Base-by-base conservation (phyloP, 2,113 vertebrate genomes). In the Numenius arquata region DNA sequence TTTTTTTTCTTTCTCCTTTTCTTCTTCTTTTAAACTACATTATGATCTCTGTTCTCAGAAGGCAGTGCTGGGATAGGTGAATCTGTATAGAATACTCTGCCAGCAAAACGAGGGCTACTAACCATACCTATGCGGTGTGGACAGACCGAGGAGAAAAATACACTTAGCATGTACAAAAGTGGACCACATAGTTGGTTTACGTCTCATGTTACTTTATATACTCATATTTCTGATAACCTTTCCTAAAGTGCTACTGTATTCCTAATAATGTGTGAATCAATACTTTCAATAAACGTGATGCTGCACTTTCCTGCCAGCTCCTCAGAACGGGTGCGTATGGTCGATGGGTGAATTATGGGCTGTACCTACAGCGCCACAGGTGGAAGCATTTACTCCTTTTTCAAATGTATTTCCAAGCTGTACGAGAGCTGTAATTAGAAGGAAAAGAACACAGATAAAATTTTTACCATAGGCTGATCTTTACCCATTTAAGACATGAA, bases 351-450 rank as follows among this genome's bases (percentile, higher is more conserved):
- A 41, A 6, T 19, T 2, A 11, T 0, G 14, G 80, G 52, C 68
- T 41, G 66, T 27, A 13, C 14, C 59, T 63, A 4, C 16, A 21
- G 45, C 0, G 34, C 61, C 0, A 0, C 0, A 30, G 34, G 40
- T 50, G 48, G 34, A 34, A n/a, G 16, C 50, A 3, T 12, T 63
- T 52, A 3, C 22, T 41, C 34, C 14, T 23, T 67, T 1, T 62
- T 13, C 34, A 8, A 11, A 8, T 9, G 15, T 34, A 6, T 15
- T 21, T 34, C 8, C 9, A 2, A 22, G 41, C 2, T n/a, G 15
- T 10, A 5, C 0, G 34, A 43, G 38, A 68, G 76, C 10, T 11
- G 50, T 2, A 15, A 13, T 34, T 18, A 15, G 59, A 17, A 70
- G 45, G 63, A 11, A 11, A 18, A n/a, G 18, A 16, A 38, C 12